Evolutionary conservation across 2,888 invertebrate species (phyloP).

Genomic region (Nudaria mundana): DNA sequence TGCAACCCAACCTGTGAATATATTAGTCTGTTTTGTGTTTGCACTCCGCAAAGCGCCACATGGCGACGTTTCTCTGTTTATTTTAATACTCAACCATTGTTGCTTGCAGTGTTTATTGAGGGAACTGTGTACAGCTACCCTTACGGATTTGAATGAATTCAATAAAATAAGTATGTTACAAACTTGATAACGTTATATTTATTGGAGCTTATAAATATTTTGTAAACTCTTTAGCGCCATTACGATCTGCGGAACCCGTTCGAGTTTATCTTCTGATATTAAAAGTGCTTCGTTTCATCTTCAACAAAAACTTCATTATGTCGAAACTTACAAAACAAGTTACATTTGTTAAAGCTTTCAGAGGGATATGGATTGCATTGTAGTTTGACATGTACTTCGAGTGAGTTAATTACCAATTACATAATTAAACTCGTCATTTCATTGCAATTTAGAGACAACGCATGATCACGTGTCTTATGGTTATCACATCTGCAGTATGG

Average conservation of each 20-base stretch:
- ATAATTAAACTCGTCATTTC: constrained; percentile 7
- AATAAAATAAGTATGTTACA: neutral
- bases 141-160: constrained; percentile 50
- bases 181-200: too few species aligned
- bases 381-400: too few species aligned
- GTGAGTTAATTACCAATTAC: constrained; percentile 3
- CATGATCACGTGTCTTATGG: constrained; percentile 20
- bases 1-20: constrained; percentile 65
- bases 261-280: too few species aligned
- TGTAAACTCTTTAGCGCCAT: too few species aligned
- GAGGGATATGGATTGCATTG: too few species aligned
- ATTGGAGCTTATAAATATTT: too few species aligned
- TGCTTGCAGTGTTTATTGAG: constrained; percentile 66
- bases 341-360: too few species aligned
- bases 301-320: too few species aligned
- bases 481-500: constrained; percentile 23
- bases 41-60: constrained; percentile 66
- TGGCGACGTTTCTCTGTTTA: constrained; percentile 71
- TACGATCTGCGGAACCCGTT: too few species aligned
- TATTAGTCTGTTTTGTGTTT: constrained; percentile 69
- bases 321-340: too few species aligned
- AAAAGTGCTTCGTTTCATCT: too few species aligned
- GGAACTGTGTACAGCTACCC: constrained; percentile 67
- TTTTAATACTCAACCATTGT: constrained; percentile 79
- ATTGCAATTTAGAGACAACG: constrained; percentile 15